Evolutionary conservation across 1,140 invertebrate genomes (phyloP).

Genomic region (Bombus pascuorum): DNA sequence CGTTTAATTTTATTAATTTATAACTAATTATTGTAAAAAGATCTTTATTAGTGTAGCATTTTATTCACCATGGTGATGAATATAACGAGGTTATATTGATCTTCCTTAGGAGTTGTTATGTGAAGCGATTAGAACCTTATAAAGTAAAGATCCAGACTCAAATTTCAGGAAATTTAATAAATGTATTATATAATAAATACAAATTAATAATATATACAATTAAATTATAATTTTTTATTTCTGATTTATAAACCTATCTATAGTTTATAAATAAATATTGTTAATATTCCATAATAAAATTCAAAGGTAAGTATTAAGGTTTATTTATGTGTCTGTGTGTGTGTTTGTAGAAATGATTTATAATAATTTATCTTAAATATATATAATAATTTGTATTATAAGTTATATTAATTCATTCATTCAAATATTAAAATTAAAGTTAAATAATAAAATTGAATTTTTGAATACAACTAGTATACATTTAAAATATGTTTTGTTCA

Average conservation of each 20-base stretch:
- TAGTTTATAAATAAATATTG: background rate
- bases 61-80: constrained; percentile 63
- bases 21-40: background rate
- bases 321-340: background rate
- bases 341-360: background rate
- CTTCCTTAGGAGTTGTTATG: constrained; percentile 1
- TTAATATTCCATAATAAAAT: background rate
- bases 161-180: background rate
- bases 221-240: background rate
- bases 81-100: constrained; percentile 61
- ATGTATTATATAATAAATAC: background rate
- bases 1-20: background rate
- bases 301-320: background rate
- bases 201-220: background rate
- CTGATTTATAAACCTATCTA: background rate
- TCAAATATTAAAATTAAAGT: background rate
- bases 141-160: background rate
- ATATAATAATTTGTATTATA: background rate
- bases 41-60: constrained; percentile 23
- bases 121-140: background rate
- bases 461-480: background rate
- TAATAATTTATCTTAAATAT: too few relatives aligned
- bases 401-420: background rate
- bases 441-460: background rate
- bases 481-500: background rate